Conservation (phyloP, 2,888 invertebrate species). For the Drosophila algonquin region DNA sequence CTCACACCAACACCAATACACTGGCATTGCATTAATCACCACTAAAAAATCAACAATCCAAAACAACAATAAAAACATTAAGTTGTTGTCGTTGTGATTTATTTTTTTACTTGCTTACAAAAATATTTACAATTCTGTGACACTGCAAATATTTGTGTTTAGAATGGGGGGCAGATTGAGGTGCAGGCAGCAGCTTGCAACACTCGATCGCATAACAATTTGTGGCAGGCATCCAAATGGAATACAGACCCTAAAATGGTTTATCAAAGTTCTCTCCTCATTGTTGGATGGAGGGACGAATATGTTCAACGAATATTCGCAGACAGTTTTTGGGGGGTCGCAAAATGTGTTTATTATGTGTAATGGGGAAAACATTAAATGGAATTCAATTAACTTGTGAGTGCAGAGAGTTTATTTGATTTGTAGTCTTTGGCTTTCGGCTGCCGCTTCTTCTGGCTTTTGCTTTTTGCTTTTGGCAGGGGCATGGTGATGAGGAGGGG, state of each 20-base stretch:
- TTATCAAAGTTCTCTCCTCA: no score
- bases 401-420: no score
- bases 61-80: constrained; percentile 16
- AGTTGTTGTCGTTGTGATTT: constrained; percentile 19
- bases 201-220: background rate
- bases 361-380: no score
- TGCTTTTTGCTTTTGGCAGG: constrained; percentile 20
- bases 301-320: no score
- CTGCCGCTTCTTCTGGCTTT: background rate
- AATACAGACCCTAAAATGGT: no score
- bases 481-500: background rate
- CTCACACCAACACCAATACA: constrained; percentile 1
- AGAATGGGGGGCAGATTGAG: background rate
- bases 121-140: constrained; percentile 20
- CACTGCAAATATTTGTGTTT: constrained; percentile 22
- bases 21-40: constrained; percentile 49
- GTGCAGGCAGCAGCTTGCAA: background rate
- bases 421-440: background rate
- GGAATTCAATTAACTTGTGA: no score
- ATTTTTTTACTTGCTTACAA: constrained; percentile 5
- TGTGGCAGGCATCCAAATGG: no score
- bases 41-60: constrained; percentile 51
- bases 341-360: no score
- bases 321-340: no score
- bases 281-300: no score